These are phyloP conservation scores for Mormyrus iriodes DNA, from an alignment of 2,113 vertebrate genomes.

Conservation along the genomic window DNA sequence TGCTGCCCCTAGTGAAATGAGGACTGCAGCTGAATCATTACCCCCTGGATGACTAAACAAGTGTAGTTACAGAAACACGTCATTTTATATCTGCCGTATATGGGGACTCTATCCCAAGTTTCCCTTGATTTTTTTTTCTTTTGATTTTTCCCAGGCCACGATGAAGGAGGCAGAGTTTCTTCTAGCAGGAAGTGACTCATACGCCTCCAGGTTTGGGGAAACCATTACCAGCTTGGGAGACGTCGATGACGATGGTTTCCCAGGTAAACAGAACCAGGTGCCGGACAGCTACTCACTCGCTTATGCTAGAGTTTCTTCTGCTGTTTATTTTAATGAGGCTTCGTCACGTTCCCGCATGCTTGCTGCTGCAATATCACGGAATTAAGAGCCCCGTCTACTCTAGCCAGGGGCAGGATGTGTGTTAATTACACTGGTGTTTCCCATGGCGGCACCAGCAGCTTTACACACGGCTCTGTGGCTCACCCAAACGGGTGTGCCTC, in stretches of 20 bases:
- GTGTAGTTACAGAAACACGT: background rate
- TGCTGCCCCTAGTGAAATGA: background rate
- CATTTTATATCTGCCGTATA: background rate
- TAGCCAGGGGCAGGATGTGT: background rate
- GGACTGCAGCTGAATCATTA: conserved; percentile 6
- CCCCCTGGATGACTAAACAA: conserved; percentile 16
- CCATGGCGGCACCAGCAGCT: background rate
- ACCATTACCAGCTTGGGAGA: conserved; percentile 84
- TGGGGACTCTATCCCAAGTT: background rate
- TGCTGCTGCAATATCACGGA: background rate
- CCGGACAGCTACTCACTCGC: background rate
- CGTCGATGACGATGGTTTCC: conserved; percentile 87
- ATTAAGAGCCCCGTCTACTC: background rate
- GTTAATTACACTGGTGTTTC: background rate
- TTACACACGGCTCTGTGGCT: background rate
- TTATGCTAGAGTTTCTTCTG: background rate
- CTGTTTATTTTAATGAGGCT: background rate
- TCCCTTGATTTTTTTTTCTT: background rate
- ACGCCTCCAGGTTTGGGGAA: conserved; percentile 87
- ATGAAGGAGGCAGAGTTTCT: conserved; percentile 69
- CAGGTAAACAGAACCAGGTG: conserved; percentile 58
- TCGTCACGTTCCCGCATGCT: background rate
- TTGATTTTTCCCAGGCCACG: conserved; percentile 52
- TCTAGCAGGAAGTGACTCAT: conserved; percentile 71
- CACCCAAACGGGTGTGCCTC: background rate